phyloP scores from a whole-genome alignment of 2,113 vertebrate genomes.

The Leptosomus discolor region DNA sequence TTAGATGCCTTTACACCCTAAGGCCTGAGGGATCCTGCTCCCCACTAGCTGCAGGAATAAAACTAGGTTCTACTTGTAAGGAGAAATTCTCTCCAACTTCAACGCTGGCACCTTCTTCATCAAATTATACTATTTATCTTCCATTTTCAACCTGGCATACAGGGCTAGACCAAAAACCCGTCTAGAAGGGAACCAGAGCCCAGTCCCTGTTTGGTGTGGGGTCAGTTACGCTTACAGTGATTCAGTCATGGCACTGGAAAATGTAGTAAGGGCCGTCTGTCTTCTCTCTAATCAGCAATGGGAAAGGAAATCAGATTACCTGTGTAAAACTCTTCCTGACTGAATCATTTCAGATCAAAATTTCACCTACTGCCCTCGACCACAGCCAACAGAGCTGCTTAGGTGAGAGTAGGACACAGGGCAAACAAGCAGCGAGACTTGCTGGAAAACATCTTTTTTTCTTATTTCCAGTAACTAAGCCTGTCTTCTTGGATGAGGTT shows the following conservation, averaged over 20 bases:
- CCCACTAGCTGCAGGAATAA: background rate
- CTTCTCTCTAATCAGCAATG: background rate
- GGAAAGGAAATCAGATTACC: background rate
- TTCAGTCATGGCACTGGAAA: no score
- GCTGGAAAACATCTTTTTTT: background rate
- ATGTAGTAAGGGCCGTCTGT: rapidly evolving
- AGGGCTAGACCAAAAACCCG: background rate
- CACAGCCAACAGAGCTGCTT: no score
- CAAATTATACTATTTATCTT: background rate
- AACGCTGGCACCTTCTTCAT: background rate
- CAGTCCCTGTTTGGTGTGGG: background rate
- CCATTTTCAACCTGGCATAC: background rate
- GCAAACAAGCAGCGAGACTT: background rate
- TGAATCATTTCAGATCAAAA: background rate
- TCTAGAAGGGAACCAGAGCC: background rate
- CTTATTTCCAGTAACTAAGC: background rate
- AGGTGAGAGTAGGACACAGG: background rate
- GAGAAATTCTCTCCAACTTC: background rate
- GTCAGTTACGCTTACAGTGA: rapidly evolving
- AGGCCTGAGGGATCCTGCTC: background rate
- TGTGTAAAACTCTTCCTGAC: background rate
- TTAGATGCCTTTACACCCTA: background rate
- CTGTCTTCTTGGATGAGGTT: background rate
- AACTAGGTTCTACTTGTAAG: background rate
- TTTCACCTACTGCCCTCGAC: no score